A percentile compares a stretch with the other conserved stretches of the same genome.
Evolutionary conservation across 2,113 vertebrate genomes (phyloP).

Genomic region (Callipepla californica): DNA sequence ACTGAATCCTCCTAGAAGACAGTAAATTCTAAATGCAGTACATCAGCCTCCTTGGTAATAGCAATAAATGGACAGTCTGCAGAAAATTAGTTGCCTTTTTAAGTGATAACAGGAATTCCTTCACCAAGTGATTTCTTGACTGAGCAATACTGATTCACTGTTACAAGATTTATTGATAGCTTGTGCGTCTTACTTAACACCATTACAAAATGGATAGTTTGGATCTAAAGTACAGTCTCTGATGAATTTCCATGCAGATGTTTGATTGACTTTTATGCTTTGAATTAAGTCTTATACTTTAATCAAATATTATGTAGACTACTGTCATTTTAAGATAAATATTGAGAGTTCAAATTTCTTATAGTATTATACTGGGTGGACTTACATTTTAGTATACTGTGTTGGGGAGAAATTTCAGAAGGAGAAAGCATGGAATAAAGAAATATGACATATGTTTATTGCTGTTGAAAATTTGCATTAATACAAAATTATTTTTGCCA

Average conservation of each 20-base stretch:
- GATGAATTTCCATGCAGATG: not conserved
- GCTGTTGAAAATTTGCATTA: not conserved
- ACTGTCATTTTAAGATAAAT: not conserved
- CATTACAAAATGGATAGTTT: not conserved
- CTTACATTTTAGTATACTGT: not conserved
- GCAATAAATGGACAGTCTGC: not conserved
- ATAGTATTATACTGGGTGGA: not conserved
- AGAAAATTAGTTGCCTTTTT: not conserved
- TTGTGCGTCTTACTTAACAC: not conserved
- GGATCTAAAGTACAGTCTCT: not conserved
- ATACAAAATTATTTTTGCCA: not conserved
- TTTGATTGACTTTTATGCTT: not conserved
- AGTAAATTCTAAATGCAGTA: not conserved
- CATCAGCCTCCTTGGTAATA: not conserved
- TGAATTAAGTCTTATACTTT: not conserved
- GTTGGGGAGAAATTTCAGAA: not conserved
- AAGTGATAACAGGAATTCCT: not conserved
- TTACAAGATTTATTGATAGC: not conserved
- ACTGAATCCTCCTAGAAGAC: not conserved
- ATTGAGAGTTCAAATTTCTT: not conserved
- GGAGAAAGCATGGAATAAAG: not conserved
- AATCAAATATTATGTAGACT: not conserved
- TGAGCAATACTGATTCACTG: not conserved
- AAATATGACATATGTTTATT: not conserved
- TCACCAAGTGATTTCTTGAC: not conserved